Evolutionary conservation across 2,113 vertebrate genomes (phyloP).

Genomic region (Cyanocitta stelleri): DNA sequence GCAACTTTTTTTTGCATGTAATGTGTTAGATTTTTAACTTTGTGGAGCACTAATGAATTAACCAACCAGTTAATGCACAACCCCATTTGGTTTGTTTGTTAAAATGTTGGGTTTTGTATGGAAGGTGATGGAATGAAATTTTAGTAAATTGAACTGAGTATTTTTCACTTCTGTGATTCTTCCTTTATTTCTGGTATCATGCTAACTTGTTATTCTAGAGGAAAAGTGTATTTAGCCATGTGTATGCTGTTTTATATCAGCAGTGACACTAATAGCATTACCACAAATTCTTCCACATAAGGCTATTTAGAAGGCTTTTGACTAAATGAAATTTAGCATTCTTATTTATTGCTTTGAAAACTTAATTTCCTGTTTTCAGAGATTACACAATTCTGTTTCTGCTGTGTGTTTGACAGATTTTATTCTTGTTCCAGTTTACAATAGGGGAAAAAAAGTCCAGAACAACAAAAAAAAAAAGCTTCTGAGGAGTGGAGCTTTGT

Average conservation of each 20-base stretch:
- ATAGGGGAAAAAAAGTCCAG: neutral
- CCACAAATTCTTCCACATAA: neutral
- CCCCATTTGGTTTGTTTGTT: neutral
- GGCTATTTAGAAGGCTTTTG: neutral
- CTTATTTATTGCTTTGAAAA: conserved; percentile 18
- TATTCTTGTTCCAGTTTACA: neutral
- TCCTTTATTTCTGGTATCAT: neutral
- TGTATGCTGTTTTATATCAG: neutral
- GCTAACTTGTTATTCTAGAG: neutral
- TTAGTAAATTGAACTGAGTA: neutral
- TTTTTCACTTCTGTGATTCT: neutral
- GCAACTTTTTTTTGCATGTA: neutral
- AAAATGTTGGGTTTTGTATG: neutral
- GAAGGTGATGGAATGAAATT: neutral
- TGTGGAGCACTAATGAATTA: neutral
- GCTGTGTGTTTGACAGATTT: neutral
- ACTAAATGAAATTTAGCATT: neutral
- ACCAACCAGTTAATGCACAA: neutral
- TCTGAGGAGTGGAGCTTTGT: neutral
- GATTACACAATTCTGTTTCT: neutral
- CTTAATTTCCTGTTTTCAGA: neutral
- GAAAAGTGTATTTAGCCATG: neutral
- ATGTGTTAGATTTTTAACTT: neutral
- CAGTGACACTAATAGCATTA: conserved; percentile 15
- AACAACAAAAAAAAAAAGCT: neutral